Conservation (phyloP, 1,140 invertebrate genomes). For the Armadillidium nasatum region DNA sequence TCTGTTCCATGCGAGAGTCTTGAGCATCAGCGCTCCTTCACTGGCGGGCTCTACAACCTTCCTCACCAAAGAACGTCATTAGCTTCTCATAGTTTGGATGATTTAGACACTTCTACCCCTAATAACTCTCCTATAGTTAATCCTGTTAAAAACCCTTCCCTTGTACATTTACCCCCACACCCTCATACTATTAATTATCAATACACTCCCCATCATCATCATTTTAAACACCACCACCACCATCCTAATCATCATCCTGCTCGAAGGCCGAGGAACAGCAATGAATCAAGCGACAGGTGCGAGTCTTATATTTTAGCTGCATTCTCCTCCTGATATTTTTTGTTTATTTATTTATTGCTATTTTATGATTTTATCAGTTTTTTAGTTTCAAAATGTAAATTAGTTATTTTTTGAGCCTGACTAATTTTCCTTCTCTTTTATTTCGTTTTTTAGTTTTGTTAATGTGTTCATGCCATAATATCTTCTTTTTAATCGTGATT, state of each 20-base stretch:
- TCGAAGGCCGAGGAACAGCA: conserved; percentile 34
- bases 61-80: conserved; percentile 50
- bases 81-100: conserved; percentile 49
- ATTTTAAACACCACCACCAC: conserved; percentile 33
- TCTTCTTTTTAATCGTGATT: background rate
- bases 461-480: background rate
- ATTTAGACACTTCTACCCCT: conserved; percentile 44
- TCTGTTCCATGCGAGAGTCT: conserved; percentile 30
- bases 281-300: conserved; percentile 41
- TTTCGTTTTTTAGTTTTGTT: conserved; percentile 5
- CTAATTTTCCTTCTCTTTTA: conserved; percentile 22
- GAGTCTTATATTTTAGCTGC: conserved; percentile 28
- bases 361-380: conserved; percentile 26
- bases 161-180: conserved; percentile 20
- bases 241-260: conserved; percentile 37
- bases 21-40: conserved; percentile 26
- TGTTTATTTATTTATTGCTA: conserved; percentile 19
- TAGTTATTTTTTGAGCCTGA: conserved; percentile 16
- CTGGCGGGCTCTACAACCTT: conserved; percentile 50
- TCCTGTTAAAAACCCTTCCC: background rate
- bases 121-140: conserved; percentile 12
- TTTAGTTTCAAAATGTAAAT: background rate
- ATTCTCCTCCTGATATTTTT: conserved; percentile 20
- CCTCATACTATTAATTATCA: conserved; percentile 13
- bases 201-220: conserved; percentile 25